Evolutionary conservation across 2,113 vertebrate genomes (phyloP).

Genomic region (Nyctibius bracteatus): DNA sequence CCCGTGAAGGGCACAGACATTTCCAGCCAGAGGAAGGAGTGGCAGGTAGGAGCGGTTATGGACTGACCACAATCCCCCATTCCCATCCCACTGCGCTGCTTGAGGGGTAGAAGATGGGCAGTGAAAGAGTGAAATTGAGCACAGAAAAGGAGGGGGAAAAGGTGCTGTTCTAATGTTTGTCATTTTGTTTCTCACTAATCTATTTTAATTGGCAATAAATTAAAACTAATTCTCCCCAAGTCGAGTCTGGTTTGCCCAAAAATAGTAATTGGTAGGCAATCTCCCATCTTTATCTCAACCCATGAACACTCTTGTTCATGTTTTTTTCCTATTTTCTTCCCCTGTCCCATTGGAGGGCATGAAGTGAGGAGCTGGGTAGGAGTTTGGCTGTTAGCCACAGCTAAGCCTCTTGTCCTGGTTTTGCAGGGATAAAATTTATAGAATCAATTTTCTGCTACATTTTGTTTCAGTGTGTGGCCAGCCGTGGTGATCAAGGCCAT

Average conservation of each 20-base stretch:
- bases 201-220: neutral
- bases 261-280: neutral
- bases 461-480: too few relatives aligned
- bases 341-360: neutral
- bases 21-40: neutral
- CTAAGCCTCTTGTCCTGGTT: too few relatives aligned
- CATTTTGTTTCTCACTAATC: neutral
- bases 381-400: neutral
- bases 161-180: neutral
- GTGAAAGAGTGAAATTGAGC: neutral
- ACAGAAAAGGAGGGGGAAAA: neutral
- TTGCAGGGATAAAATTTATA: too few relatives aligned
- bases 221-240: neutral
- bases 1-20: rapidly evolving
- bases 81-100: neutral
- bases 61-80: neutral
- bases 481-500: too few relatives aligned
- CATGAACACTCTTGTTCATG: neutral
- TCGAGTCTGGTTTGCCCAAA: neutral
- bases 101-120: rapidly evolving
- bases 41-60: neutral
- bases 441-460: too few relatives aligned
- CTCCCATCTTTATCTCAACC: neutral
- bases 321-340: neutral
- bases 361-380: neutral